These are phyloP conservation scores for Arvicola amphibius DNA, from an alignment of 2,797 vertebrate species.

Conservation along the genomic window DNA sequence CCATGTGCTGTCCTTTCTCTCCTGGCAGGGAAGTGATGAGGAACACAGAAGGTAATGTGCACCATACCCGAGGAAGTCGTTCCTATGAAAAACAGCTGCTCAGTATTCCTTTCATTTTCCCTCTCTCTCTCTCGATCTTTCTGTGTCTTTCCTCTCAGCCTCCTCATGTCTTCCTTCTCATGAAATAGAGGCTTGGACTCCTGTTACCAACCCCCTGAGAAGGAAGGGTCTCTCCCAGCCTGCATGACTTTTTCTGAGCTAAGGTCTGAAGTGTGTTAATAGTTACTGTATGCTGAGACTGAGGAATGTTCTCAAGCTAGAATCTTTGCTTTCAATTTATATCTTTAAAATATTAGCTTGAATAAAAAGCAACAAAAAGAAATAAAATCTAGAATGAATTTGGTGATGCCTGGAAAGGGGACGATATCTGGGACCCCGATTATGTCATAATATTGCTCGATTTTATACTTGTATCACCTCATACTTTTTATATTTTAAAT, in stretches of 20 bases:
- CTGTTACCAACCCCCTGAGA: background rate
- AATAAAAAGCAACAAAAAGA: background rate
- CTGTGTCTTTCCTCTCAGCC: background rate
- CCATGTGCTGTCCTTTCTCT: no score
- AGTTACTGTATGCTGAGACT: background rate
- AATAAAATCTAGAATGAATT: background rate
- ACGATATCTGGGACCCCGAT: background rate
- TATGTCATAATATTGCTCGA: slow-evolving; percentile 10
- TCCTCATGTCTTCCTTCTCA: background rate
- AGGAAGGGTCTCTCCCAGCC: background rate
- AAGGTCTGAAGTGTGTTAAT: slow-evolving; percentile 32
- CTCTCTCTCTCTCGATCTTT: background rate
- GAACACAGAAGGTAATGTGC: background rate
- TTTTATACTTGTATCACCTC: background rate
- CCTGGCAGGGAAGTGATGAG: background rate
- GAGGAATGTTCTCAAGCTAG: background rate
- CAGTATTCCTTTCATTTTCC: background rate
- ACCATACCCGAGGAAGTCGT: background rate
- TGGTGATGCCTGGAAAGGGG: background rate
- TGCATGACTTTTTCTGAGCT: background rate
- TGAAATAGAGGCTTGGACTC: background rate
- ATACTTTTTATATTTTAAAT: background rate
- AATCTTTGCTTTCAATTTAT: slow-evolving; percentile 29
- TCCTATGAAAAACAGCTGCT: background rate
- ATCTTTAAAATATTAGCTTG: background rate